phyloP scores from a whole-genome alignment of 2,113 vertebrate genomes.

The Chloropsis cyanopogon region DNA sequence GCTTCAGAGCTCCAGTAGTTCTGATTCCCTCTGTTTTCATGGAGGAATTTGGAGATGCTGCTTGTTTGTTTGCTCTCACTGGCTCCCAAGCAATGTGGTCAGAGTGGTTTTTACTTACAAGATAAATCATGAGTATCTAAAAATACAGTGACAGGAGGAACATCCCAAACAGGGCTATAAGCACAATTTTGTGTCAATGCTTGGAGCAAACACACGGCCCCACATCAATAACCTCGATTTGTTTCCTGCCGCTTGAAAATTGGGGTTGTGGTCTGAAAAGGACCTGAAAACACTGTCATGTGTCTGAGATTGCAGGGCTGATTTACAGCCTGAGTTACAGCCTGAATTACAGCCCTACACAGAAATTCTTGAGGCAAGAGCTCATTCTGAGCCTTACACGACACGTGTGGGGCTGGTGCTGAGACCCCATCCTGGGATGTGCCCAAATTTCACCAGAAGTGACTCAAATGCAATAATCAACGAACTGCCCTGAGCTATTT shows the following conservation, averaged over 20 bases:
- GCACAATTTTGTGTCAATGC: background rate
- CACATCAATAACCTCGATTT: background rate
- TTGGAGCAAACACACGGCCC: background rate
- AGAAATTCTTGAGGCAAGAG: background rate
- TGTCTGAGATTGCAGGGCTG: background rate
- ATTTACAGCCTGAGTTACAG: background rate
- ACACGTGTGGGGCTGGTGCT: accelerated
- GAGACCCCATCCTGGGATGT: background rate
- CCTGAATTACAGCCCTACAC: background rate
- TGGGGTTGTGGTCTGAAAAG: background rate
- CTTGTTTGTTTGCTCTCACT: background rate
- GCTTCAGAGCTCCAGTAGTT: background rate
- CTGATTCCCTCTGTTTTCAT: background rate
- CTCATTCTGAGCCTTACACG: background rate
- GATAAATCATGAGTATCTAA: background rate
- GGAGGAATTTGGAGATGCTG: background rate
- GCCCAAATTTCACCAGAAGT: background rate
- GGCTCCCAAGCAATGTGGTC: background rate
- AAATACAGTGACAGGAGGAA: background rate
- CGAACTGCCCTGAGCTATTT: background rate
- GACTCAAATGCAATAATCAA: background rate
- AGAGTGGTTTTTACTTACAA: background rate
- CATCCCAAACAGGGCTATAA: background rate
- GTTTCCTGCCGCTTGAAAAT: background rate
- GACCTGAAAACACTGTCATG: background rate